phyloP scores from a whole-genome alignment of 2,113 vertebrate genomes.

The Lepus timidus region DNA sequence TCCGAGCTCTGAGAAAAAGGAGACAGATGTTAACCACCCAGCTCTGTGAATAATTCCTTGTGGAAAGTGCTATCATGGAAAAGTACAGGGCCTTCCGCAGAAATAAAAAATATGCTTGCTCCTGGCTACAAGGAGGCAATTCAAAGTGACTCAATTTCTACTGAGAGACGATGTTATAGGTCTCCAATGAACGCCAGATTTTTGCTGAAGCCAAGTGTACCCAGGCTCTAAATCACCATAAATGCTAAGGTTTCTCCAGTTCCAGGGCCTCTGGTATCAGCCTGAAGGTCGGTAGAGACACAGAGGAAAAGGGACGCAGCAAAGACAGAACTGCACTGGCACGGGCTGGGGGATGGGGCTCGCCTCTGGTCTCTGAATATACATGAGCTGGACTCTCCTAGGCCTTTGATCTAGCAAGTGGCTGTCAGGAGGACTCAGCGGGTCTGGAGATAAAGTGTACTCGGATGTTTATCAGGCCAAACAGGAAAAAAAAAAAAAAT shows the following conservation, averaged over 20 bases:
- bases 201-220: background rate
- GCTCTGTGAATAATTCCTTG: background rate
- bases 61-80: background rate
- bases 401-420: background rate
- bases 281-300: background rate
- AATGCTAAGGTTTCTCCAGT: background rate
- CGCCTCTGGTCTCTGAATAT: background rate
- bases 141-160: conserved; percentile 59
- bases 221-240: conserved; percentile 34
- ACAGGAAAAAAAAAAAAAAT: conserved; percentile 60
- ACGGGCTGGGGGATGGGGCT: background rate
- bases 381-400: background rate
- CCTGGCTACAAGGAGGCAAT: conserved; percentile 58
- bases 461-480: conserved; percentile 80
- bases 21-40: background rate
- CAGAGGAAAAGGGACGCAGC: background rate
- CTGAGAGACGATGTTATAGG: conserved; percentile 46
- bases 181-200: conserved; percentile 35
- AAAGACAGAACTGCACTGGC: background rate
- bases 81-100: background rate
- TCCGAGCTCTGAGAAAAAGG: background rate
- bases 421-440: conserved; percentile 40
- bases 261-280: background rate
- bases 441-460: conserved; percentile 44
- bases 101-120: background rate